A percentile compares a stretch with the other conserved stretches of the same genome.
These are phyloP conservation scores for Drosophila kohkoa DNA, from an alignment of 1,140 invertebrate genomes.

Conservation along the genomic window DNA sequence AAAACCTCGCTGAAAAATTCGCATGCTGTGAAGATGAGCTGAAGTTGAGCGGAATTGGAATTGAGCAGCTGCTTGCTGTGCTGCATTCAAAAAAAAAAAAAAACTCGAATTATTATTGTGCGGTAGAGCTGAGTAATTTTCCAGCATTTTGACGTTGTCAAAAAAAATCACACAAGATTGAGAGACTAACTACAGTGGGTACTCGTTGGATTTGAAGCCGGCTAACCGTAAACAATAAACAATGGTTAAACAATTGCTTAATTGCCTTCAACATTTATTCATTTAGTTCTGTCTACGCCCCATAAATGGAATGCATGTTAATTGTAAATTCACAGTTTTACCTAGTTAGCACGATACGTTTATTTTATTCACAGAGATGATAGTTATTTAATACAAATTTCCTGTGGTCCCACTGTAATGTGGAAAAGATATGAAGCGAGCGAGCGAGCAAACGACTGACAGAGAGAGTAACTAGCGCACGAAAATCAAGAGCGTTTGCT, in stretches of 20 bases:
- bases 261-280: background rate
- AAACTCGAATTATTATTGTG: slow-evolving; percentile 38
- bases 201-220: slow-evolving; percentile 23
- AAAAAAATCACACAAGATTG: slow-evolving; percentile 40
- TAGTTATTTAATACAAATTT: slow-evolving; percentile 42
- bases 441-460: slow-evolving; percentile 19
- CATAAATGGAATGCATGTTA: background rate
- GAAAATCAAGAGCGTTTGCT: slow-evolving; percentile 58
- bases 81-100: slow-evolving; percentile 22
- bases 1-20: slow-evolving; percentile 27
- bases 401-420: slow-evolving; percentile 42
- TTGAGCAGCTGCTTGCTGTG: slow-evolving; percentile 18
- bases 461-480: slow-evolving; percentile 54
- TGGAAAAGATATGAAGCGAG: slow-evolving; percentile 45
- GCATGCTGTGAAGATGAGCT: slow-evolving; percentile 8
- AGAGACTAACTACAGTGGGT: slow-evolving; percentile 39
- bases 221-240: slow-evolving; percentile 5
- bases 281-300: background rate
- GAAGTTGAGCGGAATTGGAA: background rate
- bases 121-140: slow-evolving; percentile 51
- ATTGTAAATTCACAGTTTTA: slow-evolving; percentile 10
- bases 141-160: slow-evolving; percentile 46
- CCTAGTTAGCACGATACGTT: background rate
- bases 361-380: background rate
- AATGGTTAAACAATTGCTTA: slow-evolving; percentile 9